Percentiles rank a stretch among this genome's conserved stretches.
phyloP scores from a whole-genome alignment of 2,113 vertebrate species.

The Apus apus region DNA sequence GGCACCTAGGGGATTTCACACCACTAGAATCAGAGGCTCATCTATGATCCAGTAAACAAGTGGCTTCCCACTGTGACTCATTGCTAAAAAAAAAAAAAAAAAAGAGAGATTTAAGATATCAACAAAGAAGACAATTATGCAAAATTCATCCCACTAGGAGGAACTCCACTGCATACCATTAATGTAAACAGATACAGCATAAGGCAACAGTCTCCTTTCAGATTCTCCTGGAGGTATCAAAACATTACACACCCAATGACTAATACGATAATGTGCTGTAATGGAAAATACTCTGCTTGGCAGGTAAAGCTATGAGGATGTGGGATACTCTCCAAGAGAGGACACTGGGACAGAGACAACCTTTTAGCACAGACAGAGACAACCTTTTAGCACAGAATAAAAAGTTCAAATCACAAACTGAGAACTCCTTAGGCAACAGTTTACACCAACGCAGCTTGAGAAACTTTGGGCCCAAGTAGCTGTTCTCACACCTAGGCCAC shows the following conservation, averaged over 20 bases:
- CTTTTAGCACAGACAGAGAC: background rate
- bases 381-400: background rate
- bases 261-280: accelerated
- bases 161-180: background rate
- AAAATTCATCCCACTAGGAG: background rate
- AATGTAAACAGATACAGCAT: background rate
- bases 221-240: background rate
- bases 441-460: background rate
- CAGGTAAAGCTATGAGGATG: background rate
- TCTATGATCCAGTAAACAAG: background rate
- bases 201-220: background rate
- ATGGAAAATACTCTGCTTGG: background rate
- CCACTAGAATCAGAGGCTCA: background rate
- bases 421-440: background rate
- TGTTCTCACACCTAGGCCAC: background rate
- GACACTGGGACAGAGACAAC: background rate
- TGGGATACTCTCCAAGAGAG: background rate
- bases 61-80: background rate
- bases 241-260: background rate
- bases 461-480: background rate
- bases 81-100: no score
- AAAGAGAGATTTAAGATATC: background rate
- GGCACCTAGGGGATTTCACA: background rate
- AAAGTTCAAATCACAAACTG: background rate
- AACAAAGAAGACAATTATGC: background rate